Conservation (phyloP, 2,888 invertebrate species). For the Meteorus colon region DNA sequence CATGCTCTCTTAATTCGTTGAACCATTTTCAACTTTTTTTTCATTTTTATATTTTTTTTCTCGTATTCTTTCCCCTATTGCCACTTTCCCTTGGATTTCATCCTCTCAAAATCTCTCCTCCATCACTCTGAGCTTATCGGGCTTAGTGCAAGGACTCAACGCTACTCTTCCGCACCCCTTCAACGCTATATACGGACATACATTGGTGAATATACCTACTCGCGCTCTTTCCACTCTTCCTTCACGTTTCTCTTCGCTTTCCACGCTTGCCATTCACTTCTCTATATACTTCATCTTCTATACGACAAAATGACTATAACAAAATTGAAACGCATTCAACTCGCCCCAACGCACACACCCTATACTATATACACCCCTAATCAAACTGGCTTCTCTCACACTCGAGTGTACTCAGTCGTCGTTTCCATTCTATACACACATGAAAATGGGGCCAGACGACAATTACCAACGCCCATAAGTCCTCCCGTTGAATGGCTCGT, state of each 20-base stretch:
- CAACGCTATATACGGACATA: constrained; percentile 1
- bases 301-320: constrained; percentile 31
- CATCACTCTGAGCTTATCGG: constrained; percentile 35
- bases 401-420: constrained; percentile 16
- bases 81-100: constrained; percentile 26
- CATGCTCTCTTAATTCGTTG: not conserved
- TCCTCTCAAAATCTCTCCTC: constrained; percentile 31
- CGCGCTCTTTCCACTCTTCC: not conserved
- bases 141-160: constrained; percentile 27
- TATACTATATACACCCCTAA: constrained; percentile 25
- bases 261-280: constrained; percentile 6
- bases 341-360: constrained; percentile 15
- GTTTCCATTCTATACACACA: constrained; percentile 23
- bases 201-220: not conserved
- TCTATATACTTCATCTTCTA: not conserved
- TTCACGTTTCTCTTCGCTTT: not conserved
- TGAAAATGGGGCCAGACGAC: constrained; percentile 30
- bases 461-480: constrained; percentile 42
- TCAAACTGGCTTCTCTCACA: constrained; percentile 40
- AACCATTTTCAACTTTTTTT: not conserved
- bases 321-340: constrained; percentile 37
- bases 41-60: not conserved
- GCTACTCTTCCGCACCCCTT: not conserved
- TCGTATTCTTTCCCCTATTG: not conserved
- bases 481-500: constrained; percentile 52